These are phyloP conservation scores for Nothocercus julius DNA, from an alignment of 2,113 vertebrate genomes.

Conservation along the genomic window DNA sequence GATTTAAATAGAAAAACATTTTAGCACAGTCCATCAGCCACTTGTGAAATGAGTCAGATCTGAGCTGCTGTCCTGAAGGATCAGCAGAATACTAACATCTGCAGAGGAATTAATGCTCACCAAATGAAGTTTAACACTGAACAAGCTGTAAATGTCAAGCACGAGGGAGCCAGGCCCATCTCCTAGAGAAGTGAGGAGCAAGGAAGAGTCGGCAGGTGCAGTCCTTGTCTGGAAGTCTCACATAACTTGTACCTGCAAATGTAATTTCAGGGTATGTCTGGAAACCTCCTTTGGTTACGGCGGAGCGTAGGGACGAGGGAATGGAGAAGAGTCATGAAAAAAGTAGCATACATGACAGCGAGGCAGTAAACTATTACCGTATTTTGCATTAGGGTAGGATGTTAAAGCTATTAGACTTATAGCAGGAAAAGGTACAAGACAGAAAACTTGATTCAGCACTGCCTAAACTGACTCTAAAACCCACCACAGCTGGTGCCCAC, in stretches of 20 bases:
- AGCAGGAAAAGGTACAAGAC: background rate
- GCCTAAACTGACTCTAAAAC: background rate
- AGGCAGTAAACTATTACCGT: background rate
- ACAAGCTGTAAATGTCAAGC: background rate
- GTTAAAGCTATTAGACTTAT: background rate
- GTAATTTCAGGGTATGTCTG: background rate
- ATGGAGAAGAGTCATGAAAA: background rate
- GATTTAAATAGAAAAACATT: background rate
- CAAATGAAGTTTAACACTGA: background rate
- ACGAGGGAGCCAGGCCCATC: background rate
- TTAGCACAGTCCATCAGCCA: conserved; percentile 11
- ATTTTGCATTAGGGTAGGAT: background rate
- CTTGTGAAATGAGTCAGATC: conserved; percentile 28
- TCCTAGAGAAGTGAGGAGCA: background rate
- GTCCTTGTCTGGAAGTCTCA: background rate
- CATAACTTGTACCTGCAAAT: background rate
- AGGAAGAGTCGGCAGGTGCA: background rate
- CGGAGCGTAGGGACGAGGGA: background rate
- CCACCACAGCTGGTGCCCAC: background rate
- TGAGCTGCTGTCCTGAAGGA: background rate
- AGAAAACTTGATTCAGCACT: background rate
- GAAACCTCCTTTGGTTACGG: background rate
- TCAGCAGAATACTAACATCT: background rate
- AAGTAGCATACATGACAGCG: background rate
- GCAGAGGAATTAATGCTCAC: background rate